phyloP scores from a whole-genome alignment of 2,888 invertebrate genomes.

The Lymantria dispar region DNA sequence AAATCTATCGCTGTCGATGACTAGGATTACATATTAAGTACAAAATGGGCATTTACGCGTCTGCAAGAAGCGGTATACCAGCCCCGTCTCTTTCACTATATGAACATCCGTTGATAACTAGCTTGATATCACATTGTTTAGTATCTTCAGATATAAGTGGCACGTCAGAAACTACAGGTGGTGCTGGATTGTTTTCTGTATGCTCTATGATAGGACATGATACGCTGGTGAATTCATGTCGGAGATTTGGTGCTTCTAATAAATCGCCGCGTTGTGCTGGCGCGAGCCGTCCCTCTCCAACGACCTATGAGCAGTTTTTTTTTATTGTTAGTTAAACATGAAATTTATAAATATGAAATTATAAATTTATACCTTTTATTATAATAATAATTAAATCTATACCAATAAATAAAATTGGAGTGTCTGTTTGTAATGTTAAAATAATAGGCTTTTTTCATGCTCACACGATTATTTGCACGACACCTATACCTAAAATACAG shows the following conservation, averaged over 20 bases:
- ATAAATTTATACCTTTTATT: too few species aligned
- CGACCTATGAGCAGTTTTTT: constrained; percentile 59
- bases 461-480: too few species aligned
- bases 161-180: constrained; percentile 13
- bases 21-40: constrained; percentile 42
- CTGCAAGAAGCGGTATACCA: constrained; percentile 66
- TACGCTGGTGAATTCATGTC: constrained; percentile 81
- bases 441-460: too few species aligned
- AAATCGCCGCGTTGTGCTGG: constrained; percentile 72
- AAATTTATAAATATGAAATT: too few species aligned
- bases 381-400: too few species aligned
- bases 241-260: constrained; percentile 74
- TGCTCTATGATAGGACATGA: constrained; percentile 89
- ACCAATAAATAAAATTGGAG: too few species aligned
- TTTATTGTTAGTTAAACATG: too few species aligned
- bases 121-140: constrained; percentile 58
- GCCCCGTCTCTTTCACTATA: constrained; percentile 59
- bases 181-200: constrained; percentile 37
- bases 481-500: too few species aligned
- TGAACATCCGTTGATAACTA: constrained; percentile 66
- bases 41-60: constrained; percentile 44
- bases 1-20: constrained; percentile 38
- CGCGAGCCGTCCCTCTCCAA: constrained; percentile 81
- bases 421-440: too few species aligned
- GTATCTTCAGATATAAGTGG: constrained; percentile 21